phyloP scores from a whole-genome alignment of 2,797 vertebrate genomes.

The Danio jaintianensis region DNA sequence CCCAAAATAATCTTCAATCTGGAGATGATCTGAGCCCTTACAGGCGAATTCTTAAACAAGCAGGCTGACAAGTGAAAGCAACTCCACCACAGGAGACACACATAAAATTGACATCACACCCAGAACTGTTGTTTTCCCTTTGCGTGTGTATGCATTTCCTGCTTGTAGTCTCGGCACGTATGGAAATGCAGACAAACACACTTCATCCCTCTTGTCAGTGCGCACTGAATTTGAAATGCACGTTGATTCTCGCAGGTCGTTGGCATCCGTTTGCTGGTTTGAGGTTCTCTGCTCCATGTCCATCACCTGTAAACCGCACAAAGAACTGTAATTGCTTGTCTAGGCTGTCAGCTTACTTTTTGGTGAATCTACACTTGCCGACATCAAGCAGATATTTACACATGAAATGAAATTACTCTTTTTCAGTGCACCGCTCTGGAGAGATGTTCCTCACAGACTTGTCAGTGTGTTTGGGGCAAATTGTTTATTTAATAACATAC shows the following conservation, averaged over 20 bases:
- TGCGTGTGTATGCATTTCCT: no score
- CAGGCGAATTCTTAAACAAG: constrained; percentile 11
- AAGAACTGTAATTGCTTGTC: constrained; percentile 70
- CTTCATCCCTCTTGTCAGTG: constrained; percentile 29
- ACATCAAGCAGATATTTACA: constrained; percentile 70
- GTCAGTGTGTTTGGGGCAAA: constrained; percentile 58
- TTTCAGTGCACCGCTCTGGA: constrained; percentile 50
- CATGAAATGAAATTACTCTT: constrained; percentile 64
- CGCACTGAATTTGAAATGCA: neutral
- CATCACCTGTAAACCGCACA: constrained; percentile 61
- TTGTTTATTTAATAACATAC: constrained; percentile 55
- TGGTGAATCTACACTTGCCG: constrained; percentile 52
- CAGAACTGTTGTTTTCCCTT: neutral
- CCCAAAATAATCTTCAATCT: constrained; percentile 12
- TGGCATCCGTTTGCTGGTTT: neutral
- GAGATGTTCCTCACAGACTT: constrained; percentile 57
- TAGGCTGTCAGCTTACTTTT: constrained; percentile 62
- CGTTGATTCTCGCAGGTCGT: constrained; percentile 22
- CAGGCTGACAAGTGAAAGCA: neutral
- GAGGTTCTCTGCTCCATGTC: constrained; percentile 34
- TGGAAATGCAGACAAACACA: constrained; percentile 35
- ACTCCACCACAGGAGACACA: neutral
- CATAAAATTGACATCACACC: neutral
- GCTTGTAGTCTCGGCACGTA: constrained; percentile 10
- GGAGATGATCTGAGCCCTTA: constrained; percentile 23